These are phyloP conservation scores for Caranx ignobilis DNA, from an alignment of 2,113 vertebrate species.

Conservation along the genomic window DNA sequence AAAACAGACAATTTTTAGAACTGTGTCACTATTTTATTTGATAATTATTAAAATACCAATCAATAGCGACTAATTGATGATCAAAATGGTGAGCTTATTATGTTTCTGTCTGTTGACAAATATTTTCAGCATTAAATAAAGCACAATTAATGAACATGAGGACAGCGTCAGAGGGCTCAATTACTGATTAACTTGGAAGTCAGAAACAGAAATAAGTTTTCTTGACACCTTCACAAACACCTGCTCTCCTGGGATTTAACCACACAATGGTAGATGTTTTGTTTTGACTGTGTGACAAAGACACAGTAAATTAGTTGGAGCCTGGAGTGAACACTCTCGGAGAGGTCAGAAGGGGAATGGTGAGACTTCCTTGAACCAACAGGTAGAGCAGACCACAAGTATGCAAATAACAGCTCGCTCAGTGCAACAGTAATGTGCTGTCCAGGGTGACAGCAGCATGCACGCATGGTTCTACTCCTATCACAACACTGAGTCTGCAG, in stretches of 20 bases:
- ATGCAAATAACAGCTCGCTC: constrained; percentile 6
- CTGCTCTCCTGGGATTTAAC: no score
- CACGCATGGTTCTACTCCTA: background rate
- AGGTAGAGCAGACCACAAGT: constrained; percentile 1
- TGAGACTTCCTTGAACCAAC: background rate
- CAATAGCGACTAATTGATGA: background rate
- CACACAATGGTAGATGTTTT: no score
- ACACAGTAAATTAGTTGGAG: background rate
- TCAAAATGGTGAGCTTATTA: background rate
- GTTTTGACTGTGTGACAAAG: background rate
- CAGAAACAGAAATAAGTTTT: background rate
- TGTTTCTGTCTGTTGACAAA: background rate
- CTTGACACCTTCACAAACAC: no score
- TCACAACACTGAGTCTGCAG: background rate
- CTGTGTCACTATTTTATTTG: no score
- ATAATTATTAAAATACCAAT: no score
- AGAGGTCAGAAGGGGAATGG: constrained; percentile 8
- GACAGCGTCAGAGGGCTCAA: background rate
- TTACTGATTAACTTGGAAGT: background rate
- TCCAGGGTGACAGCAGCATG: background rate
- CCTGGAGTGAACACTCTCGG: background rate
- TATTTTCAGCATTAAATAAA: no score
- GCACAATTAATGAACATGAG: no score
- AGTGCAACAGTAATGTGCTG: background rate
- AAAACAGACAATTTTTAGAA: background rate